Percentiles rank a stretch among this genome's conserved stretches.
Conservation (phyloP, 2,797 vertebrate genomes). For the Danio albolineatus region DNA sequence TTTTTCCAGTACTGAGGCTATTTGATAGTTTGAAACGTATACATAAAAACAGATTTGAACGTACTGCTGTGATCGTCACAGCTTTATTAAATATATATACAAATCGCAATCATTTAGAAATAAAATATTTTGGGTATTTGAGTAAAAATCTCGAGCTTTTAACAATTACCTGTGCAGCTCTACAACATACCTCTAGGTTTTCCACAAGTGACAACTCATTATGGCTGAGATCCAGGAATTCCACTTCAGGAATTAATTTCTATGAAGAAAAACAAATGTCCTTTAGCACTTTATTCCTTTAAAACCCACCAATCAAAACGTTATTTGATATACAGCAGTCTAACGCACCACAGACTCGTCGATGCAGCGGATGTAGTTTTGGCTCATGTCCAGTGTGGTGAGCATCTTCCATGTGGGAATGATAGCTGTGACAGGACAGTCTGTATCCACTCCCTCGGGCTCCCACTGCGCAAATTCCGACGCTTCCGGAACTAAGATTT, state of each 20-base stretch:
- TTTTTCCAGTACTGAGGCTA: too few relatives aligned
- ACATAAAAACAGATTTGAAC: too few relatives aligned
- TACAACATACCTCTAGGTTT: constrained; percentile 88
- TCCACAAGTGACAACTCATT: constrained; percentile 89
- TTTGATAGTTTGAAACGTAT: too few relatives aligned
- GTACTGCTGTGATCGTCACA: too few relatives aligned
- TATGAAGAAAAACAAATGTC: constrained; percentile 62
- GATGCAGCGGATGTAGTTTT: constrained; percentile 87
- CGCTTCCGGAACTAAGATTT: constrained; percentile 91
- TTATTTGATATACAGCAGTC: too few relatives aligned
- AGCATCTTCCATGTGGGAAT: constrained; percentile 91
- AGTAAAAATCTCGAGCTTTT: too few relatives aligned
- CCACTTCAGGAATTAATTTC: constrained; percentile 95
- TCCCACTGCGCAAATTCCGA: constrained; percentile 95
- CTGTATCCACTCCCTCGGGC: constrained; percentile 83
- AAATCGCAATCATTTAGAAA: too few relatives aligned
- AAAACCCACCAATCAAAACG: background rate
- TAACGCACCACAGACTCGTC: constrained; percentile 83
- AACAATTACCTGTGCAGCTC: too few relatives aligned
- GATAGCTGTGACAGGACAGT: constrained; percentile 87
- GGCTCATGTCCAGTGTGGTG: constrained; percentile 96
- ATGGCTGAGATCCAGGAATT: constrained; percentile 95
- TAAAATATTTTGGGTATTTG: too few relatives aligned
- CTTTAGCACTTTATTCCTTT: background rate
- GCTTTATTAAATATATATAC: too few relatives aligned